Base-by-base conservation (phyloP, 2,113 vertebrate genomes). In the Porphyrio hochstetteri region DNA sequence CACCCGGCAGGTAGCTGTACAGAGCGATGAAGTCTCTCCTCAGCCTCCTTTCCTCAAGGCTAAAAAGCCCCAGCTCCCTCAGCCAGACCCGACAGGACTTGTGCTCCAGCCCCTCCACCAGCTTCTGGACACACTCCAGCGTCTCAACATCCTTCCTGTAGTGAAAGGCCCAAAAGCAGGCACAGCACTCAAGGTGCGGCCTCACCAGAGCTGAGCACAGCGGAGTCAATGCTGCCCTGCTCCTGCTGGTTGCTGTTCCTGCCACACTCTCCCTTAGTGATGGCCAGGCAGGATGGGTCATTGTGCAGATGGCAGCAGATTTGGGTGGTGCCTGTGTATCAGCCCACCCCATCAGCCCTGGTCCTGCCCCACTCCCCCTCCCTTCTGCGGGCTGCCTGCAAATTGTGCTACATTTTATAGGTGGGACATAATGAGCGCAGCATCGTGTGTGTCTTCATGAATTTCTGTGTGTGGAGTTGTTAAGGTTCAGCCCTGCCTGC, bases 211-310 rank as follows among this genome's bases (percentile, higher is more conserved):
- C 48, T 50, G 48, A 50, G 48, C 23, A 50, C 21, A 50, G 23
- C 10, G 48, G 48, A 23, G 23, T 21, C 10, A 23, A 11, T 15
- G 23, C 21, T 50, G 48, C 48, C 48, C 48, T 23, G 23, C 11
- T 50, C 48, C 48, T 23, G 48, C 48, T 50, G 48, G 48, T 46
- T 9, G 17, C 44, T 46, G 8, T 25, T 63, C 48, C 40, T 31
- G 40, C 31, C 4, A 13, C 18, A 35, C n/a, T 38, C 57, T 60
- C 29, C 64, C 28, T 13, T 3, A 48, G 38, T 1, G 5, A 11
- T 0, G 1, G 29, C 0, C 5, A 16, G 13, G 21, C 6, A 9
- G 14, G 44, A 3, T 1, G 44, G 5, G 2, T 29, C 35, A 36
- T n/a, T 19, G 9, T 24, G 42, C 7, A 16, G 53, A 27, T 28